These are phyloP conservation scores for Lasioglossum calceatum DNA, from an alignment of 2,888 invertebrate species.

Conservation along the genomic window DNA sequence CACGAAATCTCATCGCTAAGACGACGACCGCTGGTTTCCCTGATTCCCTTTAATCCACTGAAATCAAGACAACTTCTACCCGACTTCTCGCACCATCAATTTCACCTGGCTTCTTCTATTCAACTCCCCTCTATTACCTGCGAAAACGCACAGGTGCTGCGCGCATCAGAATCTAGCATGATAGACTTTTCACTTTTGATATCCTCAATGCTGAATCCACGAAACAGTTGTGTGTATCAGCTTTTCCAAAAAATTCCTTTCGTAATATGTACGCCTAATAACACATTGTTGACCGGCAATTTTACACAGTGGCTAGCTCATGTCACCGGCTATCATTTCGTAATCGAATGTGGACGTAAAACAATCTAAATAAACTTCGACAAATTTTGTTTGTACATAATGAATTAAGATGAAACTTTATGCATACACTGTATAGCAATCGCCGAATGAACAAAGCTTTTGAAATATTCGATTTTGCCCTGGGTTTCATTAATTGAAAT, in stretches of 20 bases:
- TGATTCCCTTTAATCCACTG: slow-evolving; percentile 12
- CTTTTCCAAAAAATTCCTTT: background rate
- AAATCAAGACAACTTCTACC: background rate
- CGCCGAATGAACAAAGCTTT: no score
- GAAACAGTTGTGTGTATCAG: no score
- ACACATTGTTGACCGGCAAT: no score
- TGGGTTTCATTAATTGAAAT: no score
- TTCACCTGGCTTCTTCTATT: background rate
- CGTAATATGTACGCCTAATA: background rate
- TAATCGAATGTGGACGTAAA: no score
- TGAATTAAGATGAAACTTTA: no score
- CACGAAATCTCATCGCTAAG: slow-evolving; percentile 39
- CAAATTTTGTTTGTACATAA: no score
- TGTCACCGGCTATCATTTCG: no score
- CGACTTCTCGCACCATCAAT: slow-evolving; percentile 2
- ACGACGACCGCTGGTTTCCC: background rate
- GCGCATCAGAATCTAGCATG: background rate
- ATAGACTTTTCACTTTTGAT: background rate
- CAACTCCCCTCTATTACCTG: background rate
- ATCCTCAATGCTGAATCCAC: background rate
- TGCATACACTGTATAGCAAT: no score
- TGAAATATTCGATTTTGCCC: no score
- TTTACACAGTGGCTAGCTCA: no score
- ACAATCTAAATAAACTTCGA: no score
- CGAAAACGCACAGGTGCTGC: background rate